A percentile compares a stretch with the other conserved stretches of the same genome.
phyloP scores from a whole-genome alignment of 2,888 invertebrate genomes.

The Entomobrya multifasciata region DNA sequence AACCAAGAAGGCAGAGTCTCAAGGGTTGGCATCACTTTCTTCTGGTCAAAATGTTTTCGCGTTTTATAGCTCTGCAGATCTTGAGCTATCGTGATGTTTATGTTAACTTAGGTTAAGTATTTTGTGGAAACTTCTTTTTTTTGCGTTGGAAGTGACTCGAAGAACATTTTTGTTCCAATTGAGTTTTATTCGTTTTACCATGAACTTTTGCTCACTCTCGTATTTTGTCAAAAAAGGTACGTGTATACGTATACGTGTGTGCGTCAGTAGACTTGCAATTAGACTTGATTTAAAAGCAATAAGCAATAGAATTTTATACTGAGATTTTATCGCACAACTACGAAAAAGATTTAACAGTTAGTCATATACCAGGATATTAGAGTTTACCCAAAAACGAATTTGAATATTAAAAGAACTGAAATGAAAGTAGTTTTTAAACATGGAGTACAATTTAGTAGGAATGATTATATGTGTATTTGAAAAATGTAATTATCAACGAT shows the following conservation, averaged over 20 bases:
- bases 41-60: constrained; percentile 78
- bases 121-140: not conserved
- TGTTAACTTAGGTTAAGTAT: constrained; percentile 61
- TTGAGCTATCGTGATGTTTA: constrained; percentile 75
- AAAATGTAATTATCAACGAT: no score
- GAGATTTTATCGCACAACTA: not conserved
- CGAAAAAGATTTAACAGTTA: no score
- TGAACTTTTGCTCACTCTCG: constrained; percentile 16
- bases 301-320: not conserved
- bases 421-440: not conserved
- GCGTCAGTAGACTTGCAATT: not conserved
- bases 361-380: no score
- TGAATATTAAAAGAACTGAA: not conserved
- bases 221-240: not conserved
- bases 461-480: constrained; percentile 1
- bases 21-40: constrained; percentile 72
- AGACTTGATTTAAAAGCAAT: not conserved
- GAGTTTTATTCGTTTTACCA: not conserved
- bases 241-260: not conserved
- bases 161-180: constrained; percentile 18
- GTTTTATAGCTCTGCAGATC: constrained; percentile 77
- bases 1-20: constrained; percentile 75
- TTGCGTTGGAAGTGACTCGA: not conserved
- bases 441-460: not conserved
- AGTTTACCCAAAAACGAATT: no score